Conservation (phyloP, 2,113 vertebrate genomes). For the Antennarius striatus region DNA sequence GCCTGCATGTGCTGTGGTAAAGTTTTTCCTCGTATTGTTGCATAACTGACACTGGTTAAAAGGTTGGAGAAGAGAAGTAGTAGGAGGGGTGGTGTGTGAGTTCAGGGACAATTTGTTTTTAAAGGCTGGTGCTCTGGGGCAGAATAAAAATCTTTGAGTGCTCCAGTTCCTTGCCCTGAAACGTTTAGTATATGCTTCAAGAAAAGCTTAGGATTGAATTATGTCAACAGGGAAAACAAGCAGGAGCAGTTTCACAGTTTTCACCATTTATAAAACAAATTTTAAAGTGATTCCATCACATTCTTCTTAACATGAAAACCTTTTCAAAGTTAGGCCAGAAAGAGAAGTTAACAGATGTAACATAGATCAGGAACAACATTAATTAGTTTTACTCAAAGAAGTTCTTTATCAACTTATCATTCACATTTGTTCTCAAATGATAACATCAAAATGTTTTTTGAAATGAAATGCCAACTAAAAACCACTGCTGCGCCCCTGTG, state of each 20-base stretch:
- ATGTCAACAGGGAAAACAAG: not conserved
- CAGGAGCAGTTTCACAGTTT: conserved; percentile 5
- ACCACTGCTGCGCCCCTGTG: conserved; percentile 49
- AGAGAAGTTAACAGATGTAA: too few relatives aligned
- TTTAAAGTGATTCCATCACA: not conserved
- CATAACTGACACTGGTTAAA: conserved; percentile 33
- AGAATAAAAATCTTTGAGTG: not conserved
- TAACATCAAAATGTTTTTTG: too few relatives aligned
- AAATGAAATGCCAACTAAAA: conserved; percentile 4
- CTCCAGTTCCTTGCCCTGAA: not conserved
- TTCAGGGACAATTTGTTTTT: conserved; percentile 25
- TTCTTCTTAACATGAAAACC: too few relatives aligned
- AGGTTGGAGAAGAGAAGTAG: conserved; percentile 6
- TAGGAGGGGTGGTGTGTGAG: not conserved
- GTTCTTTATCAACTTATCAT: too few relatives aligned
- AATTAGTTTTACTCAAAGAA: too few relatives aligned
- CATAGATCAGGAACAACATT: too few relatives aligned
- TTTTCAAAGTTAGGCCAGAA: too few relatives aligned
- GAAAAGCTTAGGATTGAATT: not conserved
- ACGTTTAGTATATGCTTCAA: not conserved
- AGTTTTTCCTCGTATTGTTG: conserved; percentile 42
- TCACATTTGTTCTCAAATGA: too few relatives aligned
- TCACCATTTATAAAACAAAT: not conserved
- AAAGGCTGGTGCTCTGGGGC: not conserved
- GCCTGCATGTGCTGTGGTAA: conserved; percentile 23